Percentiles rank a stretch among this genome's conserved stretches.
Evolutionary conservation across 2,888 invertebrate species (phyloP).

Genomic region (Neoitamus cyanurus): DNA sequence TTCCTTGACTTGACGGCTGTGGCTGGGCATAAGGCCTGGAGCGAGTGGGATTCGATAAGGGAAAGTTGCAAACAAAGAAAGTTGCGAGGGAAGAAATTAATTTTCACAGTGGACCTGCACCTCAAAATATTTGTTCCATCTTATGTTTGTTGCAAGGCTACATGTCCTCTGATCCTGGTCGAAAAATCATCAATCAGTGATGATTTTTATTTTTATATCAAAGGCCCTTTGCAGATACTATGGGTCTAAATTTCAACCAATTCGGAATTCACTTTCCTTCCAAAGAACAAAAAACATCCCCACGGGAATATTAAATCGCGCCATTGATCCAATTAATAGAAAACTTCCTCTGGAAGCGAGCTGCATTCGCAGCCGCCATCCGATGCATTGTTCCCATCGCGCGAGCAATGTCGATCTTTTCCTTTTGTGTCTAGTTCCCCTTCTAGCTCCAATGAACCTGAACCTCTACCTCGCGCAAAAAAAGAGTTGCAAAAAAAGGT

Average conservation of each 20-base stretch:
- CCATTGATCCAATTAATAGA: constrained; percentile 11
- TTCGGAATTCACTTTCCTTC: background rate
- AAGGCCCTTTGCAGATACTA: too few relatives aligned
- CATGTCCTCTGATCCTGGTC: too few relatives aligned
- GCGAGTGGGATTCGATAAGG: background rate
- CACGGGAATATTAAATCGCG: background rate
- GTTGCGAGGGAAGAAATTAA: background rate
- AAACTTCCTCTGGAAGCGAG: background rate
- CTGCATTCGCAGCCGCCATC: background rate
- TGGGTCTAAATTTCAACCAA: background rate
- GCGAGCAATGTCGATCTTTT: background rate
- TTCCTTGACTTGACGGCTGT: background rate
- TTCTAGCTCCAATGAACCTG: constrained; percentile 33
- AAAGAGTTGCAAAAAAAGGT: constrained; percentile 6
- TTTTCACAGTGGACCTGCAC: too few relatives aligned
- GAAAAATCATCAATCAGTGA: too few relatives aligned
- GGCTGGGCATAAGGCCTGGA: background rate
- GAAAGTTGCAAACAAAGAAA: background rate
- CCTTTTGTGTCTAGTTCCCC: background rate
- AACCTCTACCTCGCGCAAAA: background rate
- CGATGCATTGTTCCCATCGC: background rate
- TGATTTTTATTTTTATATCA: too few relatives aligned
- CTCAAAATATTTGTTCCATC: too few relatives aligned
- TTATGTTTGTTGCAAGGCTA: too few relatives aligned
- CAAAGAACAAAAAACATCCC: too few relatives aligned